These are phyloP conservation scores for Gordius sp. DNA, from an alignment of 2,888 invertebrate species.

Conservation along the genomic window DNA sequence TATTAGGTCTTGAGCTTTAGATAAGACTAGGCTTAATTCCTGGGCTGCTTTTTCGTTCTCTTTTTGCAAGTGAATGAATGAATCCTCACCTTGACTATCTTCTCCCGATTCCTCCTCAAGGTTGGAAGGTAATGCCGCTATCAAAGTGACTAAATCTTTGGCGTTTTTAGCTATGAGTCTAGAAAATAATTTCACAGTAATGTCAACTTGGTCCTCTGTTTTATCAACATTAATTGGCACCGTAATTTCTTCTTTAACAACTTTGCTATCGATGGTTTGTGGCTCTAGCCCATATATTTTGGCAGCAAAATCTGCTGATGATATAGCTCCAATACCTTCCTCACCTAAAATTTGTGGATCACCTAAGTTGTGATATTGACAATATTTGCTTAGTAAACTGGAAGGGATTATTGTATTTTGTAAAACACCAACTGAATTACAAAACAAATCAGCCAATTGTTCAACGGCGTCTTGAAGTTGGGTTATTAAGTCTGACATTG, in stretches of 20 bases:
- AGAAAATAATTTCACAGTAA: slow-evolving; percentile 2
- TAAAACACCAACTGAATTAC: slow-evolving; percentile 14
- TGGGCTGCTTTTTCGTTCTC: slow-evolving; percentile 2
- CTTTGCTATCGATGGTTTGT: background rate
- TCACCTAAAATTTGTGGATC: no score
- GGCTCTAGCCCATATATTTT: background rate
- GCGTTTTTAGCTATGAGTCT: slow-evolving; percentile 7
- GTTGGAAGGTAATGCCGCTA: background rate
- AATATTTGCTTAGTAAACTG: background rate
- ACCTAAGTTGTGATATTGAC: background rate
- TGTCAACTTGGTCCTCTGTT: background rate
- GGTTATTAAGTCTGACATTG: slow-evolving; percentile 15
- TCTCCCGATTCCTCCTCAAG: background rate
- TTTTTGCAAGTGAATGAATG: background rate
- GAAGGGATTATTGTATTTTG: slow-evolving; percentile 9
- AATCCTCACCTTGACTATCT: background rate
- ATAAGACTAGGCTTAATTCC: background rate
- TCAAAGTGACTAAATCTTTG: background rate
- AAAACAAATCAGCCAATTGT: slow-evolving; percentile 12
- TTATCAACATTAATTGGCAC: background rate
- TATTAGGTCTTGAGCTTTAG: background rate
- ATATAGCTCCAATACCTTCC: no score
- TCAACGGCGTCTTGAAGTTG: slow-evolving; percentile 14
- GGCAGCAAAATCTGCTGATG: no score
- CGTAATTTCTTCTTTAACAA: background rate